These are phyloP conservation scores for Stictocephala bisonia DNA, from an alignment of 2,888 invertebrate genomes.

Conservation along the genomic window DNA sequence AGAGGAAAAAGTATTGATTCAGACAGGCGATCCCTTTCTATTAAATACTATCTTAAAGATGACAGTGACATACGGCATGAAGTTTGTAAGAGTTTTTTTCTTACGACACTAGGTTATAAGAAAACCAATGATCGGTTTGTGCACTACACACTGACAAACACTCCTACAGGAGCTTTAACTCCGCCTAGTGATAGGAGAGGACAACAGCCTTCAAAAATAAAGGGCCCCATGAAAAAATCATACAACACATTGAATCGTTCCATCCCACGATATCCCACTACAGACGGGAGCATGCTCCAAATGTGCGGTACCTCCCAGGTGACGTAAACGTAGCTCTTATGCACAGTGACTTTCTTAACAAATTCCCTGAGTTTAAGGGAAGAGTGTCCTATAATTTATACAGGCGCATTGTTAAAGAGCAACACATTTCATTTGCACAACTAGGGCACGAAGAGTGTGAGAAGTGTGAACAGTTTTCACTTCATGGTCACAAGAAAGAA, in stretches of 20 bases:
- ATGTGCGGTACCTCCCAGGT: constrained; percentile 52
- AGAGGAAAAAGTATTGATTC: constrained; percentile 3
- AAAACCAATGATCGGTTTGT: constrained; percentile 45
- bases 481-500: constrained; percentile 26
- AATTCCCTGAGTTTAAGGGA: constrained; percentile 37
- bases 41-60: no score
- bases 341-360: constrained; percentile 40
- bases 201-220: constrained; percentile 9
- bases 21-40: constrained; percentile 14
- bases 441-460: constrained; percentile 19
- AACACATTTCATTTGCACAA: constrained; percentile 45
- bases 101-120: constrained; percentile 46
- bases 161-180: constrained; percentile 31
- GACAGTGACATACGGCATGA: neutral
- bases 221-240: constrained; percentile 41
- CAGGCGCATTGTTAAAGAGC: constrained; percentile 30
- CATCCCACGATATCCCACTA: constrained; percentile 52
- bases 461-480: neutral
- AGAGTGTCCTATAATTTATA: constrained; percentile 45
- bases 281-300: constrained; percentile 53
- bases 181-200: constrained; percentile 45
- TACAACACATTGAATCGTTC: constrained; percentile 51
- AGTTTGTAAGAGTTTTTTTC: constrained; percentile 47
- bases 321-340: constrained; percentile 45
- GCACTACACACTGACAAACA: constrained; percentile 21